Evolutionary conservation across 2,888 invertebrate species (phyloP), one percentile per base, ranked within the genome.

Genomic region (Nymphalis polychloros): DNA sequence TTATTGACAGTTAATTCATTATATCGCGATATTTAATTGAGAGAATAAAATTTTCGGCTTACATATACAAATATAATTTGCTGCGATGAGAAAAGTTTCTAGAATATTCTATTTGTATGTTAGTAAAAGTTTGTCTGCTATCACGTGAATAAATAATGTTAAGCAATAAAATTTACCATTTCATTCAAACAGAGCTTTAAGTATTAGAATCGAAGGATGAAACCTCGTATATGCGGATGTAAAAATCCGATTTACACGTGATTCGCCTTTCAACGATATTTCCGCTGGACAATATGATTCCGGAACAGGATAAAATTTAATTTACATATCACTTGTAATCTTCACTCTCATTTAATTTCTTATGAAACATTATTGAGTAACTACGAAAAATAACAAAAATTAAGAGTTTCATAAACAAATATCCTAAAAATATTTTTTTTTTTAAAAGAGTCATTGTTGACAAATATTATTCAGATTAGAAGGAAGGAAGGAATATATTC

Each of bases 221-320:
- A 63, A 68, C 63, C 63, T 71, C 59, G 53, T 62, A n/a, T 46
- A 68, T 41, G 61, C 68, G 71, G 68, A 68, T 69, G 66, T 69
- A 57, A 68, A 68, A 63, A 68, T 60, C 55, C 60, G 62, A 70
- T 63, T 59, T 53, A 68, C 63, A 63, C 71, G 66, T 71, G 63
- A 55, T 64, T 57, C 52, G 69, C 59, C 57, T 69, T 20, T 60
- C 57, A 68, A 68, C 20, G 19, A 67, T 52, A 57, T 61, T 63
- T 71, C 66, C 68, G 66, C 49, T 61, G 57, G 57, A 62, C 52
- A 35, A 52, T 61, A 47, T n/a, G n/a, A 59, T 13, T 55, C 59
- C 61, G 55, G 64, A 64, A 68, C 55, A 46, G 55, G 53, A 64
- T 64, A 68, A 64, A 60, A 63, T 46, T n/a, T 10, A 8, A 64